phyloP scores from a whole-genome alignment of 23 tunicate species.

The Ciona savignyi region DNA sequence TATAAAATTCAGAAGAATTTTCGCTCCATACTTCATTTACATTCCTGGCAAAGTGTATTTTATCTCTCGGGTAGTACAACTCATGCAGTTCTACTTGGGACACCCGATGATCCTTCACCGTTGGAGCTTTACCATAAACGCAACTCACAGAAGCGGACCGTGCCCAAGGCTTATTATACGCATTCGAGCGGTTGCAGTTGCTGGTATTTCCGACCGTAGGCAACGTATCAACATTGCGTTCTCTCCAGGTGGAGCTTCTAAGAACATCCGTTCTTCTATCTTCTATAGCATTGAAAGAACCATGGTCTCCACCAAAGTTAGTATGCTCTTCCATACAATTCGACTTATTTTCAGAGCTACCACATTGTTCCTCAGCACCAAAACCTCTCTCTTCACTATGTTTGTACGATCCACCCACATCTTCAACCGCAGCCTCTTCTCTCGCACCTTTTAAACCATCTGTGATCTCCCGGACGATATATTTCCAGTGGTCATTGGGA shows the following conservation, averaged over 20 bases:
- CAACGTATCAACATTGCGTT: neutral
- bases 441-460: neutral
- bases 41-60: neutral
- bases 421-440: neutral
- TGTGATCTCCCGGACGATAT: neutral
- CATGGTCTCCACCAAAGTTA: neutral
- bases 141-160: neutral
- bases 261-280: neutral
- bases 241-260: neutral
- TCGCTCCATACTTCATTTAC: neutral
- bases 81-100: neutral
- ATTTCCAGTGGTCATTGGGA: neutral
- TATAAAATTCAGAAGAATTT: neutral
- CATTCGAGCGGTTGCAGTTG: too few relatives aligned
- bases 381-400: neutral
- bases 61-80: neutral
- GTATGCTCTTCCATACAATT: neutral
- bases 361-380: neutral
- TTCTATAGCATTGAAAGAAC: neutral
- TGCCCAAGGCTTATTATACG: too few relatives aligned
- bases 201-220: neutral
- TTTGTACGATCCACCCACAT: neutral
- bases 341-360: neutral
- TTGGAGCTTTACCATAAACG: neutral
- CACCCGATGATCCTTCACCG: neutral